These are phyloP conservation scores for Dendronephthya gigantea DNA, from an alignment of 64 coral and sea anemone genomes.

Conservation along the genomic window DNA sequence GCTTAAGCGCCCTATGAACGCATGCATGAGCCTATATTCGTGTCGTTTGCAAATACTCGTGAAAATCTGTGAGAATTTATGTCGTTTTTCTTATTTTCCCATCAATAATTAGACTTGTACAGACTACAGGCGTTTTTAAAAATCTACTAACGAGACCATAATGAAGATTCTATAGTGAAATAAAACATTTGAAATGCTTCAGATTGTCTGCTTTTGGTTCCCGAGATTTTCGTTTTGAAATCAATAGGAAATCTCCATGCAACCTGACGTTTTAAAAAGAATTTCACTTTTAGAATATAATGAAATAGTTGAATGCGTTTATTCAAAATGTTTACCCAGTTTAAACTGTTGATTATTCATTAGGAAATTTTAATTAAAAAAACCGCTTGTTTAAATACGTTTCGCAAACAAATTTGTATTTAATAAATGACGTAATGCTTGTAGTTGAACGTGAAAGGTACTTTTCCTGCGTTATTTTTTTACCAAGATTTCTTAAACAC, in stretches of 20 bases:
- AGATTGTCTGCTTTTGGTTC: no score
- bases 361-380: neutral
- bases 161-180: no score
- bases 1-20: no score
- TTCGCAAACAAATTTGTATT: neutral
- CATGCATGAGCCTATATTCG: no score
- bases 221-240: neutral
- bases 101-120: no score
- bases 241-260: neutral
- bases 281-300: neutral
- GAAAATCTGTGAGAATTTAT: no score
- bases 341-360: neutral
- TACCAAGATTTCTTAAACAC: no score
- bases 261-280: neutral
- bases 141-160: no score
- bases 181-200: no score
- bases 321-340: neutral
- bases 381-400: neutral
- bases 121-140: no score
- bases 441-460: neutral
- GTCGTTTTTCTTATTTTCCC: no score
- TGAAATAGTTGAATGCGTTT: neutral
- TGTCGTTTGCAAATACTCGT: no score
- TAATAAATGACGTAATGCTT: neutral
- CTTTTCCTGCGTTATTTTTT: neutral